These are phyloP conservation scores for Nothobranchius kuhntae DNA, from an alignment of 2,113 vertebrate genomes.

Conservation along the genomic window DNA sequence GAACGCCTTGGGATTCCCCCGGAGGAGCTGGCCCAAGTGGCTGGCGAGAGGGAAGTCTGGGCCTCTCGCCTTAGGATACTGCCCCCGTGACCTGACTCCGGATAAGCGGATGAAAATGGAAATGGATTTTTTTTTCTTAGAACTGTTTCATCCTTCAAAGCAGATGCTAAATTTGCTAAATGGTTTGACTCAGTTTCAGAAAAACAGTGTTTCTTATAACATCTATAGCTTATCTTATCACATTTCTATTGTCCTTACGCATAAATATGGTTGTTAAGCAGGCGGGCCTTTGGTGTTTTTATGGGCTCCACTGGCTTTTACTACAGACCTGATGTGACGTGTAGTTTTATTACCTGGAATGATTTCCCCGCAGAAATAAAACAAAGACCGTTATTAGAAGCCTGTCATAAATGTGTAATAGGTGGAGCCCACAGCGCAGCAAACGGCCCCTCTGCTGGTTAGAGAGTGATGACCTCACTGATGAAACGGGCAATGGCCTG, in stretches of 20 bases:
- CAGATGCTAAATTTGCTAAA: constrained; percentile 25
- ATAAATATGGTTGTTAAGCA: constrained; percentile 11
- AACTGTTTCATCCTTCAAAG: constrained; percentile 10
- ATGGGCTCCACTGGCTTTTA: constrained; percentile 44
- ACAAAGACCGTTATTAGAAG: constrained; percentile 33
- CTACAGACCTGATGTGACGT: not conserved
- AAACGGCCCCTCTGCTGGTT: constrained; percentile 55
- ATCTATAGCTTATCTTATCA: not conserved
- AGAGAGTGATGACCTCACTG: constrained; percentile 41
- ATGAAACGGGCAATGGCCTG: constrained; percentile 44
- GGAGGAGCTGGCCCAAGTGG: too few relatives aligned
- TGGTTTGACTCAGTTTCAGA: constrained; percentile 25
- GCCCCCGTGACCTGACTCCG: too few relatives aligned
- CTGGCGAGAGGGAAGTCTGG: too few relatives aligned
- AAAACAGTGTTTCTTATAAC: not conserved
- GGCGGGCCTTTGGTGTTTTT: constrained; percentile 26
- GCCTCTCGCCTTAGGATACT: too few relatives aligned
- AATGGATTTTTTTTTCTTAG: too few relatives aligned
- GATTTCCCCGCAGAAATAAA: constrained; percentile 68
- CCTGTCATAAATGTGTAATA: constrained; percentile 25
- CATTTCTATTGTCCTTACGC: constrained; percentile 6
- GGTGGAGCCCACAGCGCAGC: constrained; percentile 61
- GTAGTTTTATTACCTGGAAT: constrained; percentile 40
- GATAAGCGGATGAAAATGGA: too few relatives aligned
- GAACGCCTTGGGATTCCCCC: too few relatives aligned